Evolutionary conservation across 2,113 vertebrate genomes (phyloP).

Genomic region (Glaucomys volans): DNA sequence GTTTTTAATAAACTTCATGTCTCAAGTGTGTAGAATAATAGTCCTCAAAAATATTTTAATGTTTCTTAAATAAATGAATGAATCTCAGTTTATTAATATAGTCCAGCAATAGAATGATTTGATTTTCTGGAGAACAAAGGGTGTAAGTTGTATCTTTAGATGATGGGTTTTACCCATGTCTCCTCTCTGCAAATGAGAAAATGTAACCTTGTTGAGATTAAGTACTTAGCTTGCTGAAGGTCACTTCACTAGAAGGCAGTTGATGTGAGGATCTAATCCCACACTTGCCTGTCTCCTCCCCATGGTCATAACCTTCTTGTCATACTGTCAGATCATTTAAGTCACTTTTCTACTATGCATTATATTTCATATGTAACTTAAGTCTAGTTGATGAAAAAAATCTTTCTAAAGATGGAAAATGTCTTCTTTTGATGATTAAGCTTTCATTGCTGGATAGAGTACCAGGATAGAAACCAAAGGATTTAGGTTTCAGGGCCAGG

Average conservation of each 20-base stretch:
- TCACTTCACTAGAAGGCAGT: neutral
- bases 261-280: neutral
- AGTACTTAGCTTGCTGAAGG: neutral
- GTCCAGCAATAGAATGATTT: neutral
- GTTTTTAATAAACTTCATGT: slow-evolving; percentile 19
- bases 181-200: slow-evolving; percentile 1
- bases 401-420: slow-evolving; percentile 6
- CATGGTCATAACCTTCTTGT: neutral
- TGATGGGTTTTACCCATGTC: slow-evolving; percentile 3
- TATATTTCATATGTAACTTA: slow-evolving; percentile 26
- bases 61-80: neutral
- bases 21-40: neutral
- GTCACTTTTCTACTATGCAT: neutral
- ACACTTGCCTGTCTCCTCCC: neutral
- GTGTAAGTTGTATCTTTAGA: neutral
- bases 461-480: neutral
- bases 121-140: neutral
- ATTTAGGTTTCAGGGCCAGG: neutral
- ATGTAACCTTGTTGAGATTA: neutral
- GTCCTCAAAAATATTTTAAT: neutral
- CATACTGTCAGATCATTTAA: neutral
- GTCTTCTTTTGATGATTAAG: neutral
- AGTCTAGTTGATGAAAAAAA: neutral
- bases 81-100: slow-evolving; percentile 23
- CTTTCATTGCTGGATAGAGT: neutral